Percentiles rank a stretch among this genome's conserved stretches.
Conservation (phyloP, 1,140 invertebrate species). For the Polyergus mexicanus region DNA sequence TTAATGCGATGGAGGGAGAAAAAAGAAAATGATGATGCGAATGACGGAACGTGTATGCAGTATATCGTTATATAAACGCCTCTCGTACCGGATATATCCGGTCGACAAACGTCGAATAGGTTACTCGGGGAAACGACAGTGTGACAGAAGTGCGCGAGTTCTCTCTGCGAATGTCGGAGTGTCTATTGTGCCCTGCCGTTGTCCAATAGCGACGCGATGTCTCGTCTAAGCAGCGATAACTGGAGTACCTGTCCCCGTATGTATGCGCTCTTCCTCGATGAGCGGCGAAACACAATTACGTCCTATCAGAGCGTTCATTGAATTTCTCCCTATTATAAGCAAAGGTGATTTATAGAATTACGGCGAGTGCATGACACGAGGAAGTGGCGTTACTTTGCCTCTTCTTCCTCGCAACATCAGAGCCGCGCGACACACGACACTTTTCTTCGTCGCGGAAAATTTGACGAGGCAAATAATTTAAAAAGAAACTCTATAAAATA, state of each 20-base stretch:
- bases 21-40: background rate
- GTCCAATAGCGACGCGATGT: slow-evolving; percentile 16
- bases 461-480: slow-evolving; percentile 13
- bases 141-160: slow-evolving; percentile 42
- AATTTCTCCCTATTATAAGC: slow-evolving; percentile 57
- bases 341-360: slow-evolving; percentile 63
- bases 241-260: background rate
- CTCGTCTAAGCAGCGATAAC: slow-evolving; percentile 57
- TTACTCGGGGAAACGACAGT: slow-evolving; percentile 14
- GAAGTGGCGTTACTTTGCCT: background rate
- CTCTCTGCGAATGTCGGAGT: background rate
- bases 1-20: background rate
- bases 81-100: background rate
- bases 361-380: slow-evolving; percentile 22
- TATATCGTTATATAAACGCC: too few species aligned
- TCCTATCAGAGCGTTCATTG: slow-evolving; percentile 56
- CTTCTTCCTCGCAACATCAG: slow-evolving; percentile 21
- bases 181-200: background rate
- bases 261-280: slow-evolving; percentile 39
- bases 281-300: slow-evolving; percentile 55
- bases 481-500: slow-evolving; percentile 25
- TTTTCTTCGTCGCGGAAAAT: slow-evolving; percentile 3
- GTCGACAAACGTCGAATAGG: slow-evolving; percentile 17
- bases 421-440: background rate
- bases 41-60: too few species aligned